Evolutionary conservation across 2,888 invertebrate species (phyloP), one percentile per base, ranked within the genome.

Genomic region (Neoscelio sp.): DNA sequence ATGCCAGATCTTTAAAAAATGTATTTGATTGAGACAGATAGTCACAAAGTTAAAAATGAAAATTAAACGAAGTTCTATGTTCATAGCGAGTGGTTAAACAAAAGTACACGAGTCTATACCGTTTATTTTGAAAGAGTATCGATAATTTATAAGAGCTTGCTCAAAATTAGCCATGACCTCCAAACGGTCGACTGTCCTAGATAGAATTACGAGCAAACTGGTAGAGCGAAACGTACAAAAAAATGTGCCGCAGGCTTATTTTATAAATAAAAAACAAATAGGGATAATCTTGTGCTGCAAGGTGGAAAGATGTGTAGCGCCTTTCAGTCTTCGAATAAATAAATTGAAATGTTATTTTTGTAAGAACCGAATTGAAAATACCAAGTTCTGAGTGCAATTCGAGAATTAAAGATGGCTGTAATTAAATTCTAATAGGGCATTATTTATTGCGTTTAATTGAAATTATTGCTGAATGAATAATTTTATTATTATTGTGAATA

Each of bases 161-260:
- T 77, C 70, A 70, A 70, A 50, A 70, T 26, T 70, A 71, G 77
- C 65, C 38, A 52, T 65, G 70, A 70, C 70, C 70, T 65, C 35
- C 28, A 64, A 70, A 26, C 2, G 64, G 71, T 75, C 71, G 75
- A 79, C 65, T 79, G 79, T 79, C 65, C 70, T 75, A 75, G 78
- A 42, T 78, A 78, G 68, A 78, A 50, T 70, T 60, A 74, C 58
- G 48, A 75, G 65, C 79, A 79, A 75, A 68, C 28, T 71, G 67
- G 75, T 79, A 75, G 75, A 54, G 62, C 79, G 56, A 75, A 75
- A 23, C 65, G 70, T 71, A 79, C 74, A 74, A 78, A 78, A 15
- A 23, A 52, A 71, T 75, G 64, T 52, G 75, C 54, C 65, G 42
- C 75, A 79, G 70, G 65, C 48, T 75, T 60, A 67, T 67, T 75